These are phyloP conservation scores for Parascotia fuliginaria DNA, from an alignment of 2,888 invertebrate species.

Conservation along the genomic window DNA sequence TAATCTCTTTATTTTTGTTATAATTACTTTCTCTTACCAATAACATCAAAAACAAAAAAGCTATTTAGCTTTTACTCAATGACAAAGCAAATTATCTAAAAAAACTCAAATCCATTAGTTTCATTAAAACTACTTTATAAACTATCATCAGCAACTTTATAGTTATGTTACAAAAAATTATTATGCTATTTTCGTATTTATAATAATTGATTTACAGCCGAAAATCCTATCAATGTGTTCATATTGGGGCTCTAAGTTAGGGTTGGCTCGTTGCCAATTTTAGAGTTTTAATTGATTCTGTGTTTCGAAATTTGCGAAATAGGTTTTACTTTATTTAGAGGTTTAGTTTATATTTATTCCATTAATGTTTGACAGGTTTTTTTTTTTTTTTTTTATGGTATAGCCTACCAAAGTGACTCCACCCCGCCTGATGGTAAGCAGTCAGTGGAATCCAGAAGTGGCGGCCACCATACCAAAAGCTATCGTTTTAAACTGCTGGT, in stretches of 20 bases:
- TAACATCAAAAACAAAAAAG: background rate
- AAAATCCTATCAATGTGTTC: slow-evolving; percentile 8
- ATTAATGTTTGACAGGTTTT: too few species aligned
- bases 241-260: slow-evolving; percentile 14
- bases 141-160: slow-evolving; percentile 40
- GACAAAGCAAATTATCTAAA: slow-evolving; percentile 6
- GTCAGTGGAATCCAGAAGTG: too few species aligned
- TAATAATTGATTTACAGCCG: background rate
- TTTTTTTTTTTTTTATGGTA: too few species aligned
- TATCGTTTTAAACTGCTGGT: too few species aligned
- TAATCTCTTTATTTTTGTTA: background rate
- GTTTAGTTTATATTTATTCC: background rate
- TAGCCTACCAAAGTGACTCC: too few species aligned
- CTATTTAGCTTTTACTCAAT: background rate
- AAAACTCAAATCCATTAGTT: slow-evolving; percentile 36
- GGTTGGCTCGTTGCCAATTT: slow-evolving; percentile 41
- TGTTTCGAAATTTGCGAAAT: slow-evolving; percentile 38
- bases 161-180: slow-evolving; percentile 15
- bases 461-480: too few species aligned
- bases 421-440: too few species aligned
- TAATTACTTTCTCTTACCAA: background rate
- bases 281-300: slow-evolving; percentile 53
- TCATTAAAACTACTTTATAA: slow-evolving; percentile 33
- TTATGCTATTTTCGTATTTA: slow-evolving; percentile 11
- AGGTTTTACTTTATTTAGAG: slow-evolving; percentile 19